Conservation (phyloP, 2,888 invertebrate genomes). For the Drosophila subquinaria region DNA sequence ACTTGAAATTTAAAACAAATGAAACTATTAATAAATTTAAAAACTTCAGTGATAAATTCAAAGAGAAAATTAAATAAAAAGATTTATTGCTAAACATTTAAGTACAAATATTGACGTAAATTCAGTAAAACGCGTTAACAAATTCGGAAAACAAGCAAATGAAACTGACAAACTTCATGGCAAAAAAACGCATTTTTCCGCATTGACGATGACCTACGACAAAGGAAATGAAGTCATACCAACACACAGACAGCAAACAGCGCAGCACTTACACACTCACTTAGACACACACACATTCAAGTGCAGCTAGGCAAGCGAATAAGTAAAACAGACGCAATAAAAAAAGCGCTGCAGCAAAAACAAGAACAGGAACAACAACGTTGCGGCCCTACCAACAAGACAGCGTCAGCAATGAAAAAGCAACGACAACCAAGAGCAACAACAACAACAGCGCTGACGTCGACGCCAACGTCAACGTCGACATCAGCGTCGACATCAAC, state of each 20-base stretch:
- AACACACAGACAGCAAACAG: constrained; percentile 50
- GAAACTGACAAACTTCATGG: constrained; percentile 24
- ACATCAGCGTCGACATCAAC: constrained; percentile 4
- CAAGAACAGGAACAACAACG: constrained; percentile 26
- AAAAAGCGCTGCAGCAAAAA: constrained; percentile 44
- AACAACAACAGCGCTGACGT: constrained; percentile 14
- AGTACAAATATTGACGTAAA: neutral
- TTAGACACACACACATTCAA: constrained; percentile 42
- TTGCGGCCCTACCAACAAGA: constrained; percentile 50
- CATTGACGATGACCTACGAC: constrained; percentile 84
- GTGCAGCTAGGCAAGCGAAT: constrained; percentile 69
- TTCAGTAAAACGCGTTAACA: neutral
- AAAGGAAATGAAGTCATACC: constrained; percentile 85
- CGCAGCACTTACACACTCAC: constrained; percentile 13
- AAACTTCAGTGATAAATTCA: constrained; percentile 25
- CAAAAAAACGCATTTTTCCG: constrained; percentile 70
- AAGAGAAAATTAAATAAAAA: neutral
- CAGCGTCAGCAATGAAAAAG: constrained; percentile 58
- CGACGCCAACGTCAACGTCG: neutral
- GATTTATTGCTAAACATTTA: constrained; percentile 3
- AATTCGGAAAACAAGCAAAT: constrained; percentile 4
- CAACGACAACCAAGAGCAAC: constrained; percentile 49
- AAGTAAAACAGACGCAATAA: constrained; percentile 51
- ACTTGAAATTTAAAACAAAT: constrained; percentile 20
- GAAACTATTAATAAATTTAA: neutral